Evolutionary conservation across 2,113 vertebrate species (phyloP).

Genomic region (Lampris incognitus): DNA sequence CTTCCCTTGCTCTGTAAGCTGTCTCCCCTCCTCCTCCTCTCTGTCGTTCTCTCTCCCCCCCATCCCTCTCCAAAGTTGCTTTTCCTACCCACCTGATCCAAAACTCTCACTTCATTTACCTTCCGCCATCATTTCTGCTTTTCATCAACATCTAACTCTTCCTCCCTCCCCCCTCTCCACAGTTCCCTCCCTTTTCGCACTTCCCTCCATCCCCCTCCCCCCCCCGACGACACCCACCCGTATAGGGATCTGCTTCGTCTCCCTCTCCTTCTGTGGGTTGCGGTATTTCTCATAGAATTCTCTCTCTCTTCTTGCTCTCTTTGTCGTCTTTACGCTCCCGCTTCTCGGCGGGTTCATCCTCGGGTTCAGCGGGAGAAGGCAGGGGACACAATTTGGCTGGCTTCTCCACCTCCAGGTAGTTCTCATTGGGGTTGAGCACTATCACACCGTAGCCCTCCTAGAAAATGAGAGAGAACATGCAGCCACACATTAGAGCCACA

Average conservation of each 20-base stretch:
- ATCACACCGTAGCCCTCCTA: constrained; percentile 96
- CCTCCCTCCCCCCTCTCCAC: constrained; percentile 38
- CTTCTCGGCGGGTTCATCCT: constrained; percentile 95
- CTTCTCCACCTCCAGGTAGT: constrained; percentile 96
- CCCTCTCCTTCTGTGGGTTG: constrained; percentile 95
- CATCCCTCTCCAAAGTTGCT: constrained; percentile 61
- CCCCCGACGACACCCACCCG: constrained; percentile 85
- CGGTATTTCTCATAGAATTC: constrained; percentile 98
- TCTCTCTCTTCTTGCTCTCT: constrained; percentile 90
- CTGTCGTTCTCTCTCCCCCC: constrained; percentile 39
- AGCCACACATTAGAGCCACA: constrained; percentile 1
- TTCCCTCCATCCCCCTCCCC: background rate
- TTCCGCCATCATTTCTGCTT: constrained; percentile 52
- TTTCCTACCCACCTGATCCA: constrained; percentile 54
- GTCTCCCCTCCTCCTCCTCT: constrained; percentile 41
- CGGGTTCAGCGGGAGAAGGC: constrained; percentile 84
- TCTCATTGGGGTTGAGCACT: constrained; percentile 98
- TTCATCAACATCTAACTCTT: constrained; percentile 60
- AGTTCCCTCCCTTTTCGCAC: background rate
- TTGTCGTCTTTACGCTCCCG: constrained; percentile 92
- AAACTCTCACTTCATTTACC: constrained; percentile 62
- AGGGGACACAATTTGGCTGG: constrained; percentile 77
- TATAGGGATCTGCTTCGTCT: constrained; percentile 91
- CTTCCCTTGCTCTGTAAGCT: constrained; percentile 53
- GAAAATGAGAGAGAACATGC: constrained; percentile 63